phyloP scores from a whole-genome alignment of 2,113 vertebrate species.

The Hemibagrus wyckioides region DNA sequence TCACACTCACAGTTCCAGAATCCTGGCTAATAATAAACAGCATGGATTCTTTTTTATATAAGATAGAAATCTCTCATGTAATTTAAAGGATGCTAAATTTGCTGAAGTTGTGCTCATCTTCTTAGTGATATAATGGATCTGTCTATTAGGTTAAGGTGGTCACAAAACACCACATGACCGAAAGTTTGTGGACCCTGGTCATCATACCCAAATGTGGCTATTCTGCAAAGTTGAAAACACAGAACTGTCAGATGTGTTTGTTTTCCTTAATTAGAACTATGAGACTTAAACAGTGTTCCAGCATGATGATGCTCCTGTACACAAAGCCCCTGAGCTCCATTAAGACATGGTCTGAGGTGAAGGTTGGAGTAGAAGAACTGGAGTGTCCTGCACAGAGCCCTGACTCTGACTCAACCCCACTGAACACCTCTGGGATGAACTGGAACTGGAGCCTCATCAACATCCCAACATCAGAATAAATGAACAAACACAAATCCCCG shows the following conservation, averaged over 20 bases:
- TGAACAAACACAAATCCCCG: too few relatives aligned
- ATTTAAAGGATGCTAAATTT: background rate
- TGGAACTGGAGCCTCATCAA: background rate
- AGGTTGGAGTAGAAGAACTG: background rate
- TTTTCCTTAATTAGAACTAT: background rate
- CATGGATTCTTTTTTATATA: background rate
- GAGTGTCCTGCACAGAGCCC: background rate
- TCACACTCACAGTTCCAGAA: background rate
- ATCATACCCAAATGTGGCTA: background rate
- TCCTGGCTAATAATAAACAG: background rate
- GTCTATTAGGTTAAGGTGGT: background rate
- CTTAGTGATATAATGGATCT: background rate
- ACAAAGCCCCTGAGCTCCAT: background rate
- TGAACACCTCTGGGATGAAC: background rate
- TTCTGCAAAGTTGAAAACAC: background rate
- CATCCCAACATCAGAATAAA: too few relatives aligned
- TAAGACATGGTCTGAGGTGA: background rate
- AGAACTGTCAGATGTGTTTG: background rate
- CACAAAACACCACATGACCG: background rate
- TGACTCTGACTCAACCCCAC: background rate
- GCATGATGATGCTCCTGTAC: background rate
- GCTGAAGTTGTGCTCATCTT: background rate
- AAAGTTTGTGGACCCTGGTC: background rate
- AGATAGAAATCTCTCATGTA: background rate
- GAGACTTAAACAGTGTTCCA: background rate